phyloP scores from a whole-genome alignment of 2,888 invertebrate genomes.

The Ceraclea dissimilis region DNA sequence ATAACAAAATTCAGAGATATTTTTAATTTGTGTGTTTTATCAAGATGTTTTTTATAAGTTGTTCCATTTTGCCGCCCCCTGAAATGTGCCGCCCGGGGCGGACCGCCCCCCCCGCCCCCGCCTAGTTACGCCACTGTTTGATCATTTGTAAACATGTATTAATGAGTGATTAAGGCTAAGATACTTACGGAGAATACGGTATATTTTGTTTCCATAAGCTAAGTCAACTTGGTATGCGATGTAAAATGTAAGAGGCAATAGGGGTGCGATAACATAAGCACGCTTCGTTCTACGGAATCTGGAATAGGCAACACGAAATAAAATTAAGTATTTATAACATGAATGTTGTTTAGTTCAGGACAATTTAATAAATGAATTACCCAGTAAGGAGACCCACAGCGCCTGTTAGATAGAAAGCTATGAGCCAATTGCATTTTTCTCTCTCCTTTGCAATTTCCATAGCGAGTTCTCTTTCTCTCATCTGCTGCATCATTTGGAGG shows the following conservation, averaged over 20 bases:
- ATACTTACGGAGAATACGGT: slow-evolving; percentile 61
- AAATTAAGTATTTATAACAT: not conserved
- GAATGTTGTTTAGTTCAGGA: not conserved
- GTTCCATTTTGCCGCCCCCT: no score
- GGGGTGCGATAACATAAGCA: slow-evolving; percentile 53
- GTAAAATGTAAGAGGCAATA: slow-evolving; percentile 64
- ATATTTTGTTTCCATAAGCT: slow-evolving; percentile 69
- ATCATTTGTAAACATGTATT: no score
- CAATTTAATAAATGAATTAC: slow-evolving; percentile 29
- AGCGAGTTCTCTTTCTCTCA: slow-evolving; percentile 67
- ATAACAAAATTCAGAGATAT: no score
- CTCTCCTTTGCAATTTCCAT: slow-evolving; percentile 61
- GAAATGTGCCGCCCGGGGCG: no score
- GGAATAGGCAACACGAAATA: slow-evolving; percentile 18
- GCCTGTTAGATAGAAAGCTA: slow-evolving; percentile 56
- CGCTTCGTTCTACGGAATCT: slow-evolving; percentile 57
- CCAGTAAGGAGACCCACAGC: slow-evolving; percentile 46
- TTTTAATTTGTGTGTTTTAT: no score
- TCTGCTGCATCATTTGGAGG: slow-evolving; percentile 72
- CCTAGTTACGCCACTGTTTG: no score
- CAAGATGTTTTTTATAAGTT: no score
- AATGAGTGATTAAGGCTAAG: no score
- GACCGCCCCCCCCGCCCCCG: no score
- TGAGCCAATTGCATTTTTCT: slow-evolving; percentile 66
- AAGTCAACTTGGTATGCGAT: slow-evolving; percentile 67